Percentiles rank a stretch among this genome's conserved stretches.
Evolutionary conservation across 2,888 invertebrate genomes (phyloP).

Genomic region (Venustoraphidia nigricollis): DNA sequence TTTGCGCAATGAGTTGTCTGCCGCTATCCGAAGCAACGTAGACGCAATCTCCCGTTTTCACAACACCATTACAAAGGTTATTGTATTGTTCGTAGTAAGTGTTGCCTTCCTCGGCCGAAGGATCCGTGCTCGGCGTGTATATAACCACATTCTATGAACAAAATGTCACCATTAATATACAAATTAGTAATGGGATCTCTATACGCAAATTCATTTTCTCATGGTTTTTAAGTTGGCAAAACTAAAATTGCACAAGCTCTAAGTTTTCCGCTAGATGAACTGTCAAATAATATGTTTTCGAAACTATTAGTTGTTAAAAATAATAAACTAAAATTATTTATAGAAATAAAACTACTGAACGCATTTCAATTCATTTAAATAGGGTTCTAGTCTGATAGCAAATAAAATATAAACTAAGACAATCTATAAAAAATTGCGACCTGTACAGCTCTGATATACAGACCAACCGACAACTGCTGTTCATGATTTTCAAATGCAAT

Average conservation of each 20-base stretch:
- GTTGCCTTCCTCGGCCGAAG: constrained; percentile 57
- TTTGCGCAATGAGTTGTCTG: constrained; percentile 80
- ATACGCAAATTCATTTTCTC: too few species aligned
- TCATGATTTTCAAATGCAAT: too few species aligned
- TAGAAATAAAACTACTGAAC: constrained; percentile 1
- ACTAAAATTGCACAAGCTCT: too few species aligned
- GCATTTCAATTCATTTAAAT: background rate
- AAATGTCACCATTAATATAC: too few species aligned
- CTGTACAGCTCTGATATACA: background rate
- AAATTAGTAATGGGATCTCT: too few species aligned
- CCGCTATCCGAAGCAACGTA: constrained; percentile 86
- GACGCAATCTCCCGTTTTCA: constrained; percentile 87
- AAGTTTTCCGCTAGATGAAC: too few species aligned
- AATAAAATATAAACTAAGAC: constrained; percentile 1
- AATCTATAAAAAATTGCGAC: constrained; percentile 1
- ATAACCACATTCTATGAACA: constrained; percentile 57
- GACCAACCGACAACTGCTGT: too few species aligned
- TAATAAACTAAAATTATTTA: background rate
- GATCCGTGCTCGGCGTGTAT: constrained; percentile 34
- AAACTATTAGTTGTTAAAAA: too few species aligned
- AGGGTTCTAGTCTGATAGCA: background rate
- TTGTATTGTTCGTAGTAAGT: constrained; percentile 90
- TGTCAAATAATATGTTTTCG: too few species aligned
- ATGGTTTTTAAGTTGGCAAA: too few species aligned
- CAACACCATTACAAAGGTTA: constrained; percentile 64